Evolutionary conservation across 2,888 invertebrate species (phyloP), one percentile per base, ranked within the genome.

Genomic region (Ganaspis brasiliensis): DNA sequence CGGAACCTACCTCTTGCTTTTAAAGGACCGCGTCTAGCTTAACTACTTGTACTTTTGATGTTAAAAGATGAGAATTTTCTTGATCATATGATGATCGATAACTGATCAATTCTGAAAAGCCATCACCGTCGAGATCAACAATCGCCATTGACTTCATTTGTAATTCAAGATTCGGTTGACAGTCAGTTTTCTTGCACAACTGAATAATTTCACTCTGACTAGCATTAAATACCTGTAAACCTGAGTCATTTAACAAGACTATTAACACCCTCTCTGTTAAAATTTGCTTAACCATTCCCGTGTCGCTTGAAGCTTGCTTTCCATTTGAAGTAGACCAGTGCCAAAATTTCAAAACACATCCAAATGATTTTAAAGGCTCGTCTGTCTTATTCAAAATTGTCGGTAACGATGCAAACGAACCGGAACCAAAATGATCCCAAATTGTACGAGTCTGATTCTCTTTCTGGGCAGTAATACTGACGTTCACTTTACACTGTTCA

Each of bases 311-410:
- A 55, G 63, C 19, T 16, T 73, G 71, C 90, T 92, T 93, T 10
- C 1, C 57, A 73, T 79, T 75, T 12, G 71, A 16, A 89, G 92
- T 93, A 80, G 93, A 93, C 96, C 96, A 97, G 87, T 96, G 95
- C 96, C 97, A 97, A 91, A 96, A 95, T 92, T 97, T 97, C 84
- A 97, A 92, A 19, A 96, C 95, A 91, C 96, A 97, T 0, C 97
- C 96, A 72, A 94, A 93, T 80, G 95, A 93, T 67, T 94, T 93
- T 21, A 63, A 76, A 0, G 93, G 92, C 83, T 93, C 93, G 61
- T 74, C 92, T 73, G 83, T 91, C 86, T 77, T 87, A 75, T 87
- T 86, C 73, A 96, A 94, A 8, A 95, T 93, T 31, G 94, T 95
- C 0, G 96, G 96, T 73, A 93, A 94, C 93, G 96, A 95, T 1